Evolutionary conservation across 2,797 vertebrate species (phyloP).

Genomic region (Paratrypauchen microcephalus): DNA sequence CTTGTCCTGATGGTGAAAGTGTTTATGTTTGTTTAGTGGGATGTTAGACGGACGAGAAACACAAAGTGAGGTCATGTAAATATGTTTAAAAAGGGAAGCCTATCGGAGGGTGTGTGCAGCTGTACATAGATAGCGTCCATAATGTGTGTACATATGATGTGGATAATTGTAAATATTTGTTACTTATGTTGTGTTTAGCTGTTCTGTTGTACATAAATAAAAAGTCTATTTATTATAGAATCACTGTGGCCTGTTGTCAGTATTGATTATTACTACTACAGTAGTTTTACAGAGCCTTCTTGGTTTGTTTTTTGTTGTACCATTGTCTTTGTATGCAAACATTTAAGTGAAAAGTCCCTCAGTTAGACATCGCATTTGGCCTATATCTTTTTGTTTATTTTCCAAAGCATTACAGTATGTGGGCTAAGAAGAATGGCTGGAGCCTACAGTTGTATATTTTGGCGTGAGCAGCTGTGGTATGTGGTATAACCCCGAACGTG

Average conservation of each 20-base stretch:
- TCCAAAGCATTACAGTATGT: neutral
- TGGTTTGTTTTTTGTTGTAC: no score
- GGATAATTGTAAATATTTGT: conserved; percentile 71
- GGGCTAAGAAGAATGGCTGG: conserved; percentile 1
- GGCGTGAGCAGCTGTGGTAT: conserved; percentile 33
- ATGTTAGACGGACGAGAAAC: conserved; percentile 20
- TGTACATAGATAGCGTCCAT: conserved; percentile 18
- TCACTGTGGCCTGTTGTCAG: conserved; percentile 21
- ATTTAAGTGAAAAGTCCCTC: neutral
- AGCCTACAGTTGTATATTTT: neutral
- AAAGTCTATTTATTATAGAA: conserved; percentile 76
- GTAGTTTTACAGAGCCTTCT: no score
- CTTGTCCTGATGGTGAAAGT: conserved; percentile 45
- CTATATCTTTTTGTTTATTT: neutral
- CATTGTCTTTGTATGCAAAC: neutral
- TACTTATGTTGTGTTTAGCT: conserved; percentile 31
- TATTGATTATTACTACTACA: neutral
- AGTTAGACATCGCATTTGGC: neutral
- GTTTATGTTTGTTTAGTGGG: conserved; percentile 31
- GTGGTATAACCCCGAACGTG: conserved; percentile 33
- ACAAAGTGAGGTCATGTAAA: conserved; percentile 14
- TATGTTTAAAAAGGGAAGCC: conserved; percentile 5
- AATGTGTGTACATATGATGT: conserved; percentile 71
- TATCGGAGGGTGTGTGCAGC: conserved; percentile 15
- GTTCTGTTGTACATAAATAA: conserved; percentile 68